Base-by-base conservation (phyloP, 2,113 vertebrate genomes). In the Solea senegalensis region DNA sequence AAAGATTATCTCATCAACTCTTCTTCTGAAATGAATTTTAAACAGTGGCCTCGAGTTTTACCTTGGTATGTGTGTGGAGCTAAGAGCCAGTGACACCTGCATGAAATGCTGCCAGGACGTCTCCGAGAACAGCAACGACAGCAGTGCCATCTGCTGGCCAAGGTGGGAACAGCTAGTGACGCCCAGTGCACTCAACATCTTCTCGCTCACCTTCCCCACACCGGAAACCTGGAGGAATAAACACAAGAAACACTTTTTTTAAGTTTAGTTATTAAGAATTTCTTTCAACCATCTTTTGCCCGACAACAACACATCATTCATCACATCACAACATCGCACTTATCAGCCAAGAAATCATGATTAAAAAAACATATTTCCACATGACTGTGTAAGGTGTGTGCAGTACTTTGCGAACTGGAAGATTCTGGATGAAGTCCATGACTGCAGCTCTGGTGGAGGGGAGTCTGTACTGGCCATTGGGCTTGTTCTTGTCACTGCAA, bases 171-270 rank as follows among this genome's bases (percentile, higher is more conserved):
- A 99, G 68, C 85, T 96, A 70, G 87, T 92, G 89, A 99, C 92
- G 64, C 91, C 95, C 73, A 99, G 91, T 3, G 95, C 95, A 51
- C 94, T 95, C 11, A 99, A 89, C 96, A 99, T 95, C 91, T 97
- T 98, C 89, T 99, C 97, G n/a, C 96, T 98, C 69, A 99, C 97
- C 90, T 97, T 98, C 76, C 98, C 97, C 69, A 99, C 94, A 53
- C 98, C 98, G 69, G 94, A 95, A 43, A 99, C 94, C 98, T 99
- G 74, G n/a, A 49, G n/a, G 78, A 82, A 80, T 16, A 72, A 65
- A 85, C 10, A 73, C 45, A 48, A 14, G 45, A 52, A 27, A 39
- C 9, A 12, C 12, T 48, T 57, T n/a, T n/a, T 12, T 13, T 48
- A 21, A 21, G 21, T 77, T 13, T 63, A 62, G 69, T 57, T 56